These are phyloP conservation scores for Hepsetus odoe DNA, from an alignment of 2,113 vertebrate species.

Conservation along the genomic window DNA sequence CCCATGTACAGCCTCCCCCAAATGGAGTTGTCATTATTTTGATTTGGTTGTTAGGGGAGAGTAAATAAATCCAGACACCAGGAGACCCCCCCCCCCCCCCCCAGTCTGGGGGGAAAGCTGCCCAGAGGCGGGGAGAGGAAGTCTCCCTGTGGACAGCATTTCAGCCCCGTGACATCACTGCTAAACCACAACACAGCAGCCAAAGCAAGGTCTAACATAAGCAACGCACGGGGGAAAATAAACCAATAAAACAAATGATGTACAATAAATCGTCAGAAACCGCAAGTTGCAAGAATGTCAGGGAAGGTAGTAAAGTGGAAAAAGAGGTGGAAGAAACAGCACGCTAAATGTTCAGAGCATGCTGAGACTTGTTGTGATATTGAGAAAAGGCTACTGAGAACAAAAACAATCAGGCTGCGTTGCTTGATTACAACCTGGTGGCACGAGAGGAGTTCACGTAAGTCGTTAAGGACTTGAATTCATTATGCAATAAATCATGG, in stretches of 20 bases:
- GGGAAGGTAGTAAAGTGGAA: constrained; percentile 22
- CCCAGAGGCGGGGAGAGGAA: constrained; percentile 46
- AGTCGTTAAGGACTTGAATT: background rate
- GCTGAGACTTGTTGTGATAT: constrained; percentile 18
- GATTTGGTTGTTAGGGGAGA: constrained; percentile 56
- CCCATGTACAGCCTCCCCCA: constrained; percentile 37
- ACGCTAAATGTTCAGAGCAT: constrained; percentile 23
- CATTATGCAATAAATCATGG: constrained; percentile 7
- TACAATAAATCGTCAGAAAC: constrained; percentile 57
- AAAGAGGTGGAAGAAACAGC: constrained; percentile 42
- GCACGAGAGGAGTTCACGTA: background rate
- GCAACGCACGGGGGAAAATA: constrained; percentile 54
- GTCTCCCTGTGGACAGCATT: constrained; percentile 42
- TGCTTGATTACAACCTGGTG: constrained; percentile 20
- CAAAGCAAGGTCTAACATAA: constrained; percentile 50
- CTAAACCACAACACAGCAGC: constrained; percentile 50
- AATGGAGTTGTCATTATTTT: constrained; percentile 56
- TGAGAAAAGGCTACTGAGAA: constrained; percentile 22
- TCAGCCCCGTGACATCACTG: constrained; percentile 49
- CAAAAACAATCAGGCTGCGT: constrained; percentile 19
- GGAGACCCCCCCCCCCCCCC: constrained; percentile 28
- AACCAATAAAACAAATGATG: constrained; percentile 58
- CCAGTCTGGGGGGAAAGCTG: constrained; percentile 35
- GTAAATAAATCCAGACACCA: constrained; percentile 48
- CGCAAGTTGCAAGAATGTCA: constrained; percentile 42